phyloP scores from a whole-genome alignment of 2,113 vertebrate species.

The Carassius carassius region DNA sequence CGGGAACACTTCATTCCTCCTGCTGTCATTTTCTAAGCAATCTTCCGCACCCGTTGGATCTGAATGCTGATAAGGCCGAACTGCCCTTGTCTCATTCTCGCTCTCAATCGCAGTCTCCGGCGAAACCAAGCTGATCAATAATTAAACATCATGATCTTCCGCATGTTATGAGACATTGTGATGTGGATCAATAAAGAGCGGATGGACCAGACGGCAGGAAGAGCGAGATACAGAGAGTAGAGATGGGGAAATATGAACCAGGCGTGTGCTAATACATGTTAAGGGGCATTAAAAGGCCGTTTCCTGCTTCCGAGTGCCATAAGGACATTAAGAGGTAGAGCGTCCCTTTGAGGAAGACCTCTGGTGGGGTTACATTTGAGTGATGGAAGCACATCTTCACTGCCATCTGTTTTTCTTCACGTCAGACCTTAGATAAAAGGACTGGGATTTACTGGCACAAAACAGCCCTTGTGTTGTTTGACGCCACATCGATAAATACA shows the following conservation, averaged over 20 bases:
- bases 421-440: conserved; percentile 23
- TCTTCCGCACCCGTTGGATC: conserved; percentile 39
- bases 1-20: conserved; percentile 57
- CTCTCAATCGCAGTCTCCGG: conserved; percentile 24
- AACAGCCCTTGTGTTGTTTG: background rate
- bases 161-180: background rate
- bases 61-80: conserved; percentile 21
- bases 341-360: conserved; percentile 53
- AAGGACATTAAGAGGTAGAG: conserved; percentile 55
- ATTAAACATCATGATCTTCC: conserved; percentile 43
- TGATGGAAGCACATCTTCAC: conserved; percentile 42
- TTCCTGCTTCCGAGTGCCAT: conserved; percentile 56
- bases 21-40: conserved; percentile 40
- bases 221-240: conserved; percentile 34
- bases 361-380: conserved; percentile 49
- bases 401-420: conserved; percentile 47
- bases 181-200: conserved; percentile 37
- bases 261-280: conserved; percentile 41
- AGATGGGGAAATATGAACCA: conserved; percentile 48
- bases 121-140: conserved; percentile 37
- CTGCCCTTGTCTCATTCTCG: conserved; percentile 6
- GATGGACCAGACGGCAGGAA: conserved; percentile 41
- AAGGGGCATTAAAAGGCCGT: conserved; percentile 47
- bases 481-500: background rate
- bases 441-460: background rate